phyloP scores from a whole-genome alignment of 2,113 vertebrate genomes.

The Rhea americana region DNA sequence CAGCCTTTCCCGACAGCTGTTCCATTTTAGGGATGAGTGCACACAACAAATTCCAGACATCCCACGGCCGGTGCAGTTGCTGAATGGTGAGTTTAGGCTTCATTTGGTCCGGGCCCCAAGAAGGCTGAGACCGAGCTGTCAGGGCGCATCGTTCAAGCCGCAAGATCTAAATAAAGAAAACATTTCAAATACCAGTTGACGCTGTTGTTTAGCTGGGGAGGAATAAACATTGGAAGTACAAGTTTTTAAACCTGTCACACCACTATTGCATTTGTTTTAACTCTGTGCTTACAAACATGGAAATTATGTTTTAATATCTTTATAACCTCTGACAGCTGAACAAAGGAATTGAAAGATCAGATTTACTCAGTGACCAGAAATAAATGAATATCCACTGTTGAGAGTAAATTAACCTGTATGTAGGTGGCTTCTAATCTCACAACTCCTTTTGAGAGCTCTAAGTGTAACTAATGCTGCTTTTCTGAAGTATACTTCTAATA shows the following conservation, averaged over 20 bases:
- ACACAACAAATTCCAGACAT: slow-evolving; percentile 79
- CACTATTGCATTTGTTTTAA: not conserved
- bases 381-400: slow-evolving; percentile 46
- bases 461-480: not conserved
- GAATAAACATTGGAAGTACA: slow-evolving; percentile 7
- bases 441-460: not conserved
- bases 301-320: not conserved
- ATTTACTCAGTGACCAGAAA: slow-evolving; percentile 38
- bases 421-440: slow-evolving; percentile 16
- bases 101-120: slow-evolving; percentile 59
- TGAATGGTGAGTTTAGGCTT: slow-evolving; percentile 74
- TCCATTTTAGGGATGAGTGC: slow-evolving; percentile 74
- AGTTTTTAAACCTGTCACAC: not conserved
- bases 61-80: slow-evolving; percentile 60
- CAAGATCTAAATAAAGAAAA: slow-evolving; percentile 71
- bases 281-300: not conserved
- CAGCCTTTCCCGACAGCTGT: slow-evolving; percentile 75
- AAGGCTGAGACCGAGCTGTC: slow-evolving; percentile 65
- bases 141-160: slow-evolving; percentile 67
- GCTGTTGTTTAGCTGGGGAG: slow-evolving; percentile 47
- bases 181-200: slow-evolving; percentile 58
- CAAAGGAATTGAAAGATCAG: slow-evolving; percentile 23
- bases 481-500: slow-evolving; percentile 5
- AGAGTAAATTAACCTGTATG: slow-evolving; percentile 27
- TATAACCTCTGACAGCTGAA: not conserved